Evolutionary conservation across 2,888 invertebrate species (phyloP).

Genomic region (Adineta ricciae): DNA sequence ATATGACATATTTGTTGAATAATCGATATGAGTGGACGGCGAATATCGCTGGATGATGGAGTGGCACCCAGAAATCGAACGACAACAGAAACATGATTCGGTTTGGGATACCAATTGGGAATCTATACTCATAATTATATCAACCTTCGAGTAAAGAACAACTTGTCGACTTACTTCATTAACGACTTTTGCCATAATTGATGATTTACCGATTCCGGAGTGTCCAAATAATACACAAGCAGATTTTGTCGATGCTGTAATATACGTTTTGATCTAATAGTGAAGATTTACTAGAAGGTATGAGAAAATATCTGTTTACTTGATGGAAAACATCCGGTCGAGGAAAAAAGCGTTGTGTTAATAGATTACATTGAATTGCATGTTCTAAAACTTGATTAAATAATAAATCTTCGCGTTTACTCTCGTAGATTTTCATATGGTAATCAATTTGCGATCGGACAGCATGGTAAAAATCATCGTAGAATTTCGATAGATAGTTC

Average conservation of each 20-base stretch:
- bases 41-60: not conserved
- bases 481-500: not conserved
- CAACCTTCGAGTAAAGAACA: too few species aligned
- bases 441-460: not conserved
- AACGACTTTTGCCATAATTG: not conserved
- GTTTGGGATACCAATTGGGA: not conserved
- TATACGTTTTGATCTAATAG: not conserved
- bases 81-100: not conserved
- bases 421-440: not conserved
- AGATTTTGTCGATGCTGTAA: not conserved
- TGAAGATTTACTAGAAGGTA: not conserved
- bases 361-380: not conserved
- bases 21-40: not conserved
- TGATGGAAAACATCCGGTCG: not conserved
- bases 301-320: not conserved
- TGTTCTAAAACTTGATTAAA: not conserved
- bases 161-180: not conserved
- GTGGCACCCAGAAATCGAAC: not conserved
- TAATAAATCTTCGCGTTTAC: not conserved
- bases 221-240: not conserved
- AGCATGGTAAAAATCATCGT: not conserved
- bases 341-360: not conserved
- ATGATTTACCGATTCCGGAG: slow-evolving; percentile 4
- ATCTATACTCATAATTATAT: too few species aligned
- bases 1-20: not conserved